These are phyloP conservation scores for Dinoponera quadriceps DNA, from an alignment of 1,140 invertebrate species.

Conservation along the genomic window DNA sequence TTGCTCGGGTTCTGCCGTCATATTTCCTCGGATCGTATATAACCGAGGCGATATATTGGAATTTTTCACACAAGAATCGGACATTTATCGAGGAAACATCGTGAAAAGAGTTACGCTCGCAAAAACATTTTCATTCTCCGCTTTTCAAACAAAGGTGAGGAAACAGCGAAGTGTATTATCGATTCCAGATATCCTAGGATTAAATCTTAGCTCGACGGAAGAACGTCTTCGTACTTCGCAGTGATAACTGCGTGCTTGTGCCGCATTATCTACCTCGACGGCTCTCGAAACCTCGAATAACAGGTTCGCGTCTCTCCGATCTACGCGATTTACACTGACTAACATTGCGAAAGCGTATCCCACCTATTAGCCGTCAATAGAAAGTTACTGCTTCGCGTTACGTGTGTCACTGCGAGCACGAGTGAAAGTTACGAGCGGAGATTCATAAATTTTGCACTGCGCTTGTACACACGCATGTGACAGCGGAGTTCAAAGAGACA, in stretches of 20 bases:
- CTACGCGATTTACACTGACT: not conserved
- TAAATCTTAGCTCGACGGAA: not conserved
- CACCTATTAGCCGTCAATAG: not conserved
- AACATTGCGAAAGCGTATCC: not conserved
- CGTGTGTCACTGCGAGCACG: not conserved
- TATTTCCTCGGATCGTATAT: not conserved
- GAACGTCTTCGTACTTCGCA: not conserved
- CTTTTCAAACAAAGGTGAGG: not conserved
- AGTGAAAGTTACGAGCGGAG: not conserved
- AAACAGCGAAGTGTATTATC: not conserved
- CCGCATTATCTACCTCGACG: not conserved
- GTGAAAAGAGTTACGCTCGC: not conserved
- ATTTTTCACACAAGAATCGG: not conserved
- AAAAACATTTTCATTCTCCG: not conserved
- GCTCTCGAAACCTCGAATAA: not conserved
- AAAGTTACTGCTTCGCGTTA: slow-evolving; percentile 4
- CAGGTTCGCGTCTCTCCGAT: not conserved
- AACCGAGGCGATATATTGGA: not conserved
- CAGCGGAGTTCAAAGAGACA: not conserved
- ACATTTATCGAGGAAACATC: not conserved
- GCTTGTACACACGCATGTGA: not conserved
- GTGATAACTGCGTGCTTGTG: slow-evolving; percentile 13
- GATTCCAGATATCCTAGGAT: not conserved
- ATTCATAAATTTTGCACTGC: not conserved
- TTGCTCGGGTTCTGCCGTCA: not conserved